These are phyloP conservation scores for Pomatostomus ruficeps DNA, from an alignment of 2,113 vertebrate species.

Conservation along the genomic window DNA sequence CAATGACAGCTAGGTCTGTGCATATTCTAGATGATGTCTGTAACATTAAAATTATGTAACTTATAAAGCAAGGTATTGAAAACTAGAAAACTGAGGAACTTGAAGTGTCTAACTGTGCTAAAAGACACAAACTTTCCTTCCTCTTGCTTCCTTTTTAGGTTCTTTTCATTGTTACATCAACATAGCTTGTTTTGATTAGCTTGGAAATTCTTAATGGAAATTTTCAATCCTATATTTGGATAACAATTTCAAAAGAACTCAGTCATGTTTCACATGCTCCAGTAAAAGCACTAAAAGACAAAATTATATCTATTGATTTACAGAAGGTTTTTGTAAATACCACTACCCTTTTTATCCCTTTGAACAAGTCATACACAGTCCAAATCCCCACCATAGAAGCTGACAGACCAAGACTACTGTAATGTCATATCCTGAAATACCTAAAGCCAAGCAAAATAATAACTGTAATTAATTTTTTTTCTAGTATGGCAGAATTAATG, in stretches of 20 bases:
- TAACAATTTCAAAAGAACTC: not conserved
- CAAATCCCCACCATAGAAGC: not conserved
- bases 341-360: not conserved
- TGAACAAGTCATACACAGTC: not conserved
- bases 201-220: not conserved
- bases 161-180: not conserved
- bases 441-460: not conserved
- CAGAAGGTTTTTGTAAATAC: not conserved
- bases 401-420: not conserved
- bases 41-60: not conserved
- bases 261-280: not conserved
- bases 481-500: not conserved
- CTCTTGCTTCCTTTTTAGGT: not conserved
- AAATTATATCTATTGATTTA: not conserved
- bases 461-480: not conserved
- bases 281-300: not conserved
- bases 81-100: not conserved
- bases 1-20: not conserved
- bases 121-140: not conserved
- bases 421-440: not conserved
- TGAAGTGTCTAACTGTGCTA: not conserved
- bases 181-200: not conserved
- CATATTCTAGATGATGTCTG: not conserved
- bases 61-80: not conserved
- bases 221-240: not conserved